A percentile compares a stretch with the other conserved stretches of the same genome.
Evolutionary conservation across 2,797 vertebrate species (phyloP).

Genomic region (Emys orbicularis): DNA sequence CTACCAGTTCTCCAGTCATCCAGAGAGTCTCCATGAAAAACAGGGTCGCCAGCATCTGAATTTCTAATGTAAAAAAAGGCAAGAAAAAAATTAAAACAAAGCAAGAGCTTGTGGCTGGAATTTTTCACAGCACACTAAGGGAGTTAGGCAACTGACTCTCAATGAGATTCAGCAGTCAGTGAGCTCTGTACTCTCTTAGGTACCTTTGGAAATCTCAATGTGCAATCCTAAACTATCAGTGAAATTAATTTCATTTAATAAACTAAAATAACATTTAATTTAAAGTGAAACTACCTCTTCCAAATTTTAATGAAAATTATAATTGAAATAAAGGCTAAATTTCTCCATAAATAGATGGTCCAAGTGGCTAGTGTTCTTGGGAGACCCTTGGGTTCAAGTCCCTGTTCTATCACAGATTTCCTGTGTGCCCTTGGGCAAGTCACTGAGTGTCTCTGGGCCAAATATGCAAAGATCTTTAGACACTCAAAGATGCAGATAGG

Average conservation of each 20-base stretch:
- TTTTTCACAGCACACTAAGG: neutral
- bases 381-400: neutral
- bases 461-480: neutral
- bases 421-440: neutral
- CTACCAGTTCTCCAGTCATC: neutral
- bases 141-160: neutral
- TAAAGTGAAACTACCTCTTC: neutral
- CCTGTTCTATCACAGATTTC: neutral
- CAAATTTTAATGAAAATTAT: neutral
- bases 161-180: neutral
- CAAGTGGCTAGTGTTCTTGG: neutral
- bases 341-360: neutral
- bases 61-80: neutral
- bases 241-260: neutral
- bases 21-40: neutral
- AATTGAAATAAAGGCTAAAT: neutral
- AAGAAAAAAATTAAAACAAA: neutral
- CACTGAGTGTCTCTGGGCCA: neutral
- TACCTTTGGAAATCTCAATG: neutral
- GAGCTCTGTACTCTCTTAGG: neutral
- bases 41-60: neutral
- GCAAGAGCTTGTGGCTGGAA: neutral
- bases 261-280: neutral
- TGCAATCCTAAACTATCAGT: neutral
- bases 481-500: neutral